phyloP scores from a whole-genome alignment of 2,888 invertebrate species.

The Parnassius orleans region DNA sequence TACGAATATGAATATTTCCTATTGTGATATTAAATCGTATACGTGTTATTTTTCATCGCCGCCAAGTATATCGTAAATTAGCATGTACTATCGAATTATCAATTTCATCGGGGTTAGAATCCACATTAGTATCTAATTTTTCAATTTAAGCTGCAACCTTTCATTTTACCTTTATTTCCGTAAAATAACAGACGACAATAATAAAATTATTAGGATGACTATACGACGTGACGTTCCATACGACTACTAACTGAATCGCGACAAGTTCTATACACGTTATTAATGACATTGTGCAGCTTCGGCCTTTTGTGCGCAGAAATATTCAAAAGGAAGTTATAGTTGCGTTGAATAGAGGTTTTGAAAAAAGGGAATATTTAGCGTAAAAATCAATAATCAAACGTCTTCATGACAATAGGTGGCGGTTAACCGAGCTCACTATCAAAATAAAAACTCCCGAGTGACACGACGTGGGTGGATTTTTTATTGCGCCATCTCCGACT shows the following conservation, averaged over 20 bases:
- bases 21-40: too few relatives aligned
- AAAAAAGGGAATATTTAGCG: constrained; percentile 76
- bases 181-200: background rate
- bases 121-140: too few relatives aligned
- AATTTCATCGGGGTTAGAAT: too few relatives aligned
- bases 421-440: constrained; percentile 75
- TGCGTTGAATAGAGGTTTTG: constrained; percentile 66
- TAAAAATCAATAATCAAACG: constrained; percentile 80
- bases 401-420: constrained; percentile 63
- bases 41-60: too few relatives aligned
- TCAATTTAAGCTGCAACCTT: too few relatives aligned
- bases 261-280: constrained; percentile 75
- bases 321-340: constrained; percentile 70
- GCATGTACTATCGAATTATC: too few relatives aligned
- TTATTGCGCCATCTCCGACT: constrained; percentile 52
- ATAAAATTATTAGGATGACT: constrained; percentile 31
- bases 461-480: constrained; percentile 76
- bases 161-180: too few relatives aligned
- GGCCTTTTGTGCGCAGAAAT: constrained; percentile 62
- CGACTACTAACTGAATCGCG: constrained; percentile 48
- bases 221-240: constrained; percentile 29
- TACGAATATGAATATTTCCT: too few relatives aligned
- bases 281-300: constrained; percentile 69
- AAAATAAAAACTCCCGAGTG: constrained; percentile 72
- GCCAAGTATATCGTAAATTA: too few relatives aligned